These are phyloP conservation scores for Apodemia duryi DNA, from an alignment of 2,888 invertebrate genomes.

Conservation along the genomic window DNA sequence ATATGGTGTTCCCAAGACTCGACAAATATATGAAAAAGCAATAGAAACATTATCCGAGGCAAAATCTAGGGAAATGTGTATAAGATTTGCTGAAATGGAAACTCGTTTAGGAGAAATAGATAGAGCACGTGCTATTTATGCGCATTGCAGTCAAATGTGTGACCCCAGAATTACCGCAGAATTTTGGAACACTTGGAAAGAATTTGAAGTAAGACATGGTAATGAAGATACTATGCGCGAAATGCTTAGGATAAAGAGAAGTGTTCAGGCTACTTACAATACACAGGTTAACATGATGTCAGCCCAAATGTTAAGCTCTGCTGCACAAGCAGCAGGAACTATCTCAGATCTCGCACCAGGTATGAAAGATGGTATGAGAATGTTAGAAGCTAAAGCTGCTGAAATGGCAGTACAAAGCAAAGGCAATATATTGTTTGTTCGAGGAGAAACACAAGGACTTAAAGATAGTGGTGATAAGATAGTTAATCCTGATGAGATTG, in stretches of 20 bases:
- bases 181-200: constrained; percentile 99
- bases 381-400: constrained; percentile 90
- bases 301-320: constrained; percentile 95
- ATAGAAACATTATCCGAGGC: constrained; percentile 95
- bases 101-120: constrained; percentile 99
- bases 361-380: constrained; percentile 91
- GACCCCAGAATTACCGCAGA: constrained; percentile 97
- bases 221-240: constrained; percentile 99
- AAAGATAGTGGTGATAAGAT: constrained; percentile 83
- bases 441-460: constrained; percentile 90
- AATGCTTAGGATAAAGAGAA: constrained; percentile 98
- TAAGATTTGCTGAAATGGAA: constrained; percentile 98
- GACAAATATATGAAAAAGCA: constrained; percentile 98
- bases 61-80: constrained; percentile 96
- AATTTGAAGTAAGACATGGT: constrained; percentile 99
- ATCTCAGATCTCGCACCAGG: constrained; percentile 86
- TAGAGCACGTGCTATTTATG: constrained; percentile 96
- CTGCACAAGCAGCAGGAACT: constrained; percentile 82
- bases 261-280: constrained; percentile 98
- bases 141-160: constrained; percentile 99
- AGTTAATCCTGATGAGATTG: constrained; percentile 92
- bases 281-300: constrained; percentile 99
- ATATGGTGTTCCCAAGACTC: constrained; percentile 97
- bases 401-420: constrained; percentile 81
- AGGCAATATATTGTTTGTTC: constrained; percentile 89